Evolutionary conservation across 1,140 invertebrate genomes (phyloP).

Genomic region (Bursaphelenchus mucronatus): DNA sequence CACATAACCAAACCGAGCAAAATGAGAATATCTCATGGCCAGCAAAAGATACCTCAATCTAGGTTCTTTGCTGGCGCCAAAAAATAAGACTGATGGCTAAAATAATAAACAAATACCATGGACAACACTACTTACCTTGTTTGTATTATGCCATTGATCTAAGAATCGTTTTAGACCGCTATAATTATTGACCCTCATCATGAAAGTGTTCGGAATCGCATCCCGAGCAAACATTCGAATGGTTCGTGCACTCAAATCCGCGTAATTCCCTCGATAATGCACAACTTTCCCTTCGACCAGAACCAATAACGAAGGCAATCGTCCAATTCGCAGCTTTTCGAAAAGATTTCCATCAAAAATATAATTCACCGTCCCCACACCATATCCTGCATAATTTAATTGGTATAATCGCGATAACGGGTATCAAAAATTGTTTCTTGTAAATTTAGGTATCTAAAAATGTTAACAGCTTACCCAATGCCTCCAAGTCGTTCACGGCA

Average conservation of each 20-base stretch:
- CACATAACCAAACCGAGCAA: conserved; percentile 55
- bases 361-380: conserved; percentile 53
- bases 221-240: conserved; percentile 54
- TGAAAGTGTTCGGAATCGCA: conserved; percentile 49
- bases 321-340: conserved; percentile 48
- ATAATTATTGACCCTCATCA: conserved; percentile 37
- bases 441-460: conserved; percentile 7
- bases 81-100: conserved; percentile 47
- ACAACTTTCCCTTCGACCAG: conserved; percentile 52
- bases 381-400: conserved; percentile 47
- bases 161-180: conserved; percentile 43
- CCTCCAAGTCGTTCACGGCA: conserved; percentile 51
- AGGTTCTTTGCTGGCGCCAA: conserved; percentile 46
- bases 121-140: conserved; percentile 38
- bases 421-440: conserved; percentile 9
- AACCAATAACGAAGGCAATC: conserved; percentile 47
- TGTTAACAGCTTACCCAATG: conserved; percentile 43
- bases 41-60: conserved; percentile 49
- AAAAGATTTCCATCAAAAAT: conserved; percentile 49
- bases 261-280: conserved; percentile 38
- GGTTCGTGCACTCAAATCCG: conserved; percentile 27
- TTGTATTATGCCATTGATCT: conserved; percentile 50
- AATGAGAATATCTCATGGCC: conserved; percentile 52
- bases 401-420: conserved; percentile 2
- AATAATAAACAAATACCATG: conserved; percentile 23